Evolutionary conservation across 64 coral and sea anemone genomes (phyloP).

Genomic region (Anthopleura sola): DNA sequence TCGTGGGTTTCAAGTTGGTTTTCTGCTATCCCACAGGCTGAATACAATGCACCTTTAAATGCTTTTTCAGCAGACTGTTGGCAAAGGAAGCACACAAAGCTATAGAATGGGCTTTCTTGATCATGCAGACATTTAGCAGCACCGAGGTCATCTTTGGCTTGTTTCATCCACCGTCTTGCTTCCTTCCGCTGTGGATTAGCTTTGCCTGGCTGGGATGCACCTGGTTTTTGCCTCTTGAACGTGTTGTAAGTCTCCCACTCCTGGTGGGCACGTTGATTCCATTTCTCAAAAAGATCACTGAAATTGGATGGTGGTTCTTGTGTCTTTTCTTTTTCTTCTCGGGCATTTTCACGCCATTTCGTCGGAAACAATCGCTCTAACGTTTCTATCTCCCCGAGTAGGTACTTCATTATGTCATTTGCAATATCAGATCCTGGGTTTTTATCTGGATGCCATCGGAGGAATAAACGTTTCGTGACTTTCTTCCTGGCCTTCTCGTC

Average conservation of each 20-base stretch:
- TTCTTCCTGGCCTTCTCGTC: conserved; percentile 77
- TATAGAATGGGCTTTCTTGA: conserved; percentile 60
- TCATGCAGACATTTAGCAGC: conserved; percentile 56
- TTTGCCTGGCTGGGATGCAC: conserved; percentile 4
- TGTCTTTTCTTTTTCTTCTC: conserved; percentile 56
- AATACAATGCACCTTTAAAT: conserved; percentile 80
- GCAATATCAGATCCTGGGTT: conserved; percentile 82
- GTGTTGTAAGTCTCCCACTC: conserved; percentile 89
- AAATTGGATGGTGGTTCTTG: conserved; percentile 34
- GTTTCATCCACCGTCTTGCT: conserved; percentile 93
- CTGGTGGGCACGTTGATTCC: conserved; percentile 86
- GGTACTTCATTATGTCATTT: conserved; percentile 87
- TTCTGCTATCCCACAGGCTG: conserved; percentile 76
- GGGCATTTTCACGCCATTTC: conserved; percentile 52
- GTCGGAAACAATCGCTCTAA: conserved; percentile 76
- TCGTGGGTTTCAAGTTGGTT: conserved; percentile 90
- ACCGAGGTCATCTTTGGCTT: conserved; percentile 72
- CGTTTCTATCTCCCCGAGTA: conserved; percentile 90
- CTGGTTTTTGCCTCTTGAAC: conserved; percentile 60
- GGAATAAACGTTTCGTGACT: conserved; percentile 85
- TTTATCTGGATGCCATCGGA: conserved; percentile 96
- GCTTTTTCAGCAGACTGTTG: conserved; percentile 93
- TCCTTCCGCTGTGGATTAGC: conserved; percentile 69
- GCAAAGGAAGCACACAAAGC: conserved; percentile 81
- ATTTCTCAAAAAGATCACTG: conserved; percentile 73